Base-by-base conservation (phyloP, 92 coral and sea anemone genomes). In the Isaurus tuberculatus region DNA sequence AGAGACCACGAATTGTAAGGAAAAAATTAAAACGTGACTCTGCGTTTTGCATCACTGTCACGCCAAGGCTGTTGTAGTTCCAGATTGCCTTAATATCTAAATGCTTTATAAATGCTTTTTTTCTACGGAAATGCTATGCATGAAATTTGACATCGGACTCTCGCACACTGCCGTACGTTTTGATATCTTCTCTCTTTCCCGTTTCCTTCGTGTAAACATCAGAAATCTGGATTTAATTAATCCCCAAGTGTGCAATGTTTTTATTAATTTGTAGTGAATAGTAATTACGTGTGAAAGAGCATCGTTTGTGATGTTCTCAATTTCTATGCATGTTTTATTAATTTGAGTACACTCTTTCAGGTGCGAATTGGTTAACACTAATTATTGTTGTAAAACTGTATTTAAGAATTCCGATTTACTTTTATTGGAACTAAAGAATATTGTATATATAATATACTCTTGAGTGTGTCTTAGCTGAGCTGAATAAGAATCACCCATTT, bases 131-230 rank as follows among this genome's bases (percentile, higher is more conserved):
- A 48, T 0, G 0, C 57, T 48, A 4, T 48, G 20, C 0, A 48
- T 15, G 20, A 48, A 48, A 48, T 48, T 48, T 79, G 72, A 23
- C 67, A 48, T 48, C 40, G 67, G 67, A 51, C 19, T 48, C 68
- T 26, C 26, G 57, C 57, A 48, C 57, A 48, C 57, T 10, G 19
- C 57, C 0, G 57, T 48, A 15, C 19, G 57, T 10, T 27, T 48
- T 61, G 51, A 58, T 58, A 29, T 58, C 49, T 61, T 60, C 53
- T 60, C 72, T 79, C 65, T 37, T 9, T 14, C 51, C 43, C 25
- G 42, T 77, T 77, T 53, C 83, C 69, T 69, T 77, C 83, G 70
- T 25, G 83, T 36, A 79, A 51, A 61, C 28, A 72, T 72, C 79
- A 72, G 79, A 72, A 31, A 72, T 65, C 79, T 0, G 79, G 28